phyloP scores from a whole-genome alignment of 2,113 vertebrate species.

The Athene cunicularia region DNA sequence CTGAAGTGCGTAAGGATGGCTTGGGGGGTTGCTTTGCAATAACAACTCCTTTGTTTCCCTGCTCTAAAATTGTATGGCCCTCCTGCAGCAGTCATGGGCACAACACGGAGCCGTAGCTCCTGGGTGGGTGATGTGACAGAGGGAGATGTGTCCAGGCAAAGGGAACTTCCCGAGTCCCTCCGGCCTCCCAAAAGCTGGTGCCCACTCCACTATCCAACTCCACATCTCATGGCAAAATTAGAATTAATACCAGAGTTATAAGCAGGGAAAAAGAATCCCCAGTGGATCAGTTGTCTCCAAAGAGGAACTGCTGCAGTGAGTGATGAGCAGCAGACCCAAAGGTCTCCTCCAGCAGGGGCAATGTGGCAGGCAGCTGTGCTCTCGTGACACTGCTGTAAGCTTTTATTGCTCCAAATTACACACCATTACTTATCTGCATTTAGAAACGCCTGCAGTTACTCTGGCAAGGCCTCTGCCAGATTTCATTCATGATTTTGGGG shows the following conservation, averaged over 20 bases:
- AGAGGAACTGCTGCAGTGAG: not conserved
- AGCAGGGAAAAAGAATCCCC: not conserved
- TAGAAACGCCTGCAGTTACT: not conserved
- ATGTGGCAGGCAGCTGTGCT: not conserved
- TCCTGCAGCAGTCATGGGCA: too few species aligned
- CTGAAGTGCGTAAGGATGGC: not conserved
- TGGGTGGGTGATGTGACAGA: not conserved
- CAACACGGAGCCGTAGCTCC: not conserved
- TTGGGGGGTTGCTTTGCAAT: not conserved
- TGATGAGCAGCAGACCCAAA: not conserved
- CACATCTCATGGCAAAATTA: not conserved
- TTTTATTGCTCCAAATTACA: not conserved
- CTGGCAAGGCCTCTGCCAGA: not conserved
- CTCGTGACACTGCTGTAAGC: not conserved
- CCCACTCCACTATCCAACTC: not conserved
- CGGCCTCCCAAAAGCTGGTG: not conserved
- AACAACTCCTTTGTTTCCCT: not conserved
- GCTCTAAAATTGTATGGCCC: not conserved
- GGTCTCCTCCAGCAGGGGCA: not conserved
- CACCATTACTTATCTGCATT: not conserved
- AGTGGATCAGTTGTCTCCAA: not conserved
- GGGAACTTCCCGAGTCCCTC: not conserved
- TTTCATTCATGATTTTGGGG: not conserved
- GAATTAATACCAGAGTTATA: not conserved
- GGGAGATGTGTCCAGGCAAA: accelerated